A percentile compares a stretch with the other conserved stretches of the same genome.
Conservation (phyloP, 2,797 vertebrate genomes). For the Falco columbarius region DNA sequence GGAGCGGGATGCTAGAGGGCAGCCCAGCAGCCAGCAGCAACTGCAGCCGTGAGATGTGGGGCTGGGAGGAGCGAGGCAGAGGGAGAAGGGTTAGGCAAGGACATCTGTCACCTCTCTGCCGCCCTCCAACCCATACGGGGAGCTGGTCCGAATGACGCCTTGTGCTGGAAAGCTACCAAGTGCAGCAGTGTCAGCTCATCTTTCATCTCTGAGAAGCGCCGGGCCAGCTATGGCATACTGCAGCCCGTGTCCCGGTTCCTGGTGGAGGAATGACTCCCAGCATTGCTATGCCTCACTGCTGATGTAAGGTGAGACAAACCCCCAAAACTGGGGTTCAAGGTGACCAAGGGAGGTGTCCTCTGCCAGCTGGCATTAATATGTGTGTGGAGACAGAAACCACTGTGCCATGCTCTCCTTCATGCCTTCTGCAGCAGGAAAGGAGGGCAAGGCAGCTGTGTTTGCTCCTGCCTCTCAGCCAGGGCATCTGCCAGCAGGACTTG, state of each 20-base stretch:
- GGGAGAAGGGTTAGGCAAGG: not conserved
- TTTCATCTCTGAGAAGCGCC: not conserved
- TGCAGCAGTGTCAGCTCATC: not conserved
- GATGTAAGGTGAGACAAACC: not conserved
- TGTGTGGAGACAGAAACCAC: not conserved
- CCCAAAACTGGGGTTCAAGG: not conserved
- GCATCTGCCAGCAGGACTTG: not conserved
- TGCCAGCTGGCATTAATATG: accelerated
- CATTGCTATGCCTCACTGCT: not conserved
- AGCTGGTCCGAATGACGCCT: not conserved
- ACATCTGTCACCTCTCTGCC: not conserved
- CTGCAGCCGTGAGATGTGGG: not conserved
- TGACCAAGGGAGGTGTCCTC: not conserved
- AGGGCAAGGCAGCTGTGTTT: not conserved
- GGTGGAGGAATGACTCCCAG: not conserved
- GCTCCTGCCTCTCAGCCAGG: not conserved
- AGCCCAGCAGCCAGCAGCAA: not conserved
- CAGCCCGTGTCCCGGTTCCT: not conserved
- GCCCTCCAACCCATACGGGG: not conserved
- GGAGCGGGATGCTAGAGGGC: not conserved
- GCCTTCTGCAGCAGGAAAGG: not conserved
- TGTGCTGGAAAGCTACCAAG: not conserved
- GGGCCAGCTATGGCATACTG: not conserved
- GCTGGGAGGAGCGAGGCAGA: not conserved
- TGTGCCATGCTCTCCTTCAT: not conserved